Evolutionary conservation across 2,113 vertebrate species (phyloP).

Genomic region (Nothoprocta pentlandii): DNA sequence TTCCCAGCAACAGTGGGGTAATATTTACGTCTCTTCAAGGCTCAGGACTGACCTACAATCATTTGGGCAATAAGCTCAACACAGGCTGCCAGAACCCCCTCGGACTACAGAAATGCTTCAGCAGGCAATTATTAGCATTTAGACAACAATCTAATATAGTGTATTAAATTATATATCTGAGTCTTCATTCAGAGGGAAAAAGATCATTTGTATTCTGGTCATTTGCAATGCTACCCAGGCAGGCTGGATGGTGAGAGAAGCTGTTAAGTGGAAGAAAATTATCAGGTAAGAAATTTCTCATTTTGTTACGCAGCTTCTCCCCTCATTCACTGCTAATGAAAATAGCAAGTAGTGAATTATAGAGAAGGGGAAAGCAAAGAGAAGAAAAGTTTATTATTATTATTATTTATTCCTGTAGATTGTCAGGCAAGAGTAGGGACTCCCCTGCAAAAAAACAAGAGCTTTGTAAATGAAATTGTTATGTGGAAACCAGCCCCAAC

Average conservation of each 20-base stretch:
- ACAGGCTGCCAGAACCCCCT: not conserved
- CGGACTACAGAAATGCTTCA: not conserved
- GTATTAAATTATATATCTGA: not conserved
- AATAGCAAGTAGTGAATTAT: constrained; percentile 47
- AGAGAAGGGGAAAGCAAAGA: not conserved
- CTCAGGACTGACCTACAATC: not conserved
- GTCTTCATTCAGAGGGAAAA: not conserved
- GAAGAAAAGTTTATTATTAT: not conserved
- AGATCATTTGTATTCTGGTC: not conserved
- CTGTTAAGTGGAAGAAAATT: constrained; percentile 53
- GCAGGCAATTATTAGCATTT: constrained; percentile 11
- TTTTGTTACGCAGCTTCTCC: constrained; percentile 62
- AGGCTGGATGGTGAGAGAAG: not conserved
- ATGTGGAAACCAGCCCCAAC: not conserved
- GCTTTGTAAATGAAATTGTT: not conserved
- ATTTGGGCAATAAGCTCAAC: not conserved
- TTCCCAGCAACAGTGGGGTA: not conserved
- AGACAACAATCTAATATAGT: not conserved
- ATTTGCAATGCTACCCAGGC: not conserved
- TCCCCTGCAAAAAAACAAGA: not conserved
- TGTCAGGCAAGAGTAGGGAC: not conserved
- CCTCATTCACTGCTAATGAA: constrained; percentile 38
- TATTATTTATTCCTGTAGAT: not conserved
- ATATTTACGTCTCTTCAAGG: not conserved
- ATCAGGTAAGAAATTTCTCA: constrained; percentile 52